phyloP scores from a whole-genome alignment of 2,888 invertebrate genomes.

The Clunio marinus region DNA sequence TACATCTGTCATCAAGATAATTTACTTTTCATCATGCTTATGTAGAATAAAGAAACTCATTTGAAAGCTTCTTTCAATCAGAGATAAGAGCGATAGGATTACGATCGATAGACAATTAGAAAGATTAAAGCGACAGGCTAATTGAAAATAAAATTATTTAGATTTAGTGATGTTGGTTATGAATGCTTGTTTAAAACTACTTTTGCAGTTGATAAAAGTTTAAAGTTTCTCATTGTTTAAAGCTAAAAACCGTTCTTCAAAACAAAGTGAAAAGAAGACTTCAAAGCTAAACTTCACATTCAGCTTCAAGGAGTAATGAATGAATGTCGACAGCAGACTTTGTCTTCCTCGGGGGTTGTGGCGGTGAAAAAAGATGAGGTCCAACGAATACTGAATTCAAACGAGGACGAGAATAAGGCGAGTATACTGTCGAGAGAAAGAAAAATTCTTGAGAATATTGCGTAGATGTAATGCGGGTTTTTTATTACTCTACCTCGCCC shows the following conservation, averaged over 20 bases:
- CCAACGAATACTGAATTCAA: conserved; percentile 87
- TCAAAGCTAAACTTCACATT: conserved; percentile 36
- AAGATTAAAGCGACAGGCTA: not conserved
- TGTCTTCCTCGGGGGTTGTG: conserved; percentile 68
- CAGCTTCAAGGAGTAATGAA: conserved; percentile 59
- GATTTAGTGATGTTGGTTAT: no score
- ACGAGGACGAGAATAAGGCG: conserved; percentile 53
- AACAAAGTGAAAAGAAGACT: not conserved
- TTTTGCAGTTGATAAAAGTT: no score
- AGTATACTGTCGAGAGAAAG: conserved; percentile 53
- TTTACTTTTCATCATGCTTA: not conserved
- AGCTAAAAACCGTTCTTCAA: not conserved
- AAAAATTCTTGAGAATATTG: not conserved
- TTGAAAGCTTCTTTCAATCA: not conserved
- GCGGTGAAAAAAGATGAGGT: conserved; percentile 62
- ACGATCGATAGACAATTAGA: conserved; percentile 7
- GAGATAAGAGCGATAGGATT: not conserved
- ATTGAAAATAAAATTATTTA: no score
- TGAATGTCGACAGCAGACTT: conserved; percentile 82
- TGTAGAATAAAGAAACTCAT: not conserved
- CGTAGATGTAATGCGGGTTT: not conserved
- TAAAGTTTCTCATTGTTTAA: no score
- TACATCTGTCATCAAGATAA: no score
- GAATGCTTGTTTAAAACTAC: no score
- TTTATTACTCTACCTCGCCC: conserved; percentile 12